phyloP scores from a whole-genome alignment of 2,797 vertebrate species.

The Astyanax mexicanus region DNA sequence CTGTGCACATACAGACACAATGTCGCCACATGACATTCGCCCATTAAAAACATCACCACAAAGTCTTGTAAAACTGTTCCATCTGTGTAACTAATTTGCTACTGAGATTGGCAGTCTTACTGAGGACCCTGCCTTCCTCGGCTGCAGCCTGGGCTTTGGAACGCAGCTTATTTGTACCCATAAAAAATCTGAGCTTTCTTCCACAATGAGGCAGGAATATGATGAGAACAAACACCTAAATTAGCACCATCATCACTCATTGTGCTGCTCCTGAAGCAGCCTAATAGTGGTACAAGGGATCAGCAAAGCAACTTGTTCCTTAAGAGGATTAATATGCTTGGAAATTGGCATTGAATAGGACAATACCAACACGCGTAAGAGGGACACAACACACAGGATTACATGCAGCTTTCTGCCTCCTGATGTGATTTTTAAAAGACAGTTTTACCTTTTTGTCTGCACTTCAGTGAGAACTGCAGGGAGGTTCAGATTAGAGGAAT shows the following conservation, averaged over 20 bases:
- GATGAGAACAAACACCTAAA: not conserved
- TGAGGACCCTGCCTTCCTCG: too few relatives aligned
- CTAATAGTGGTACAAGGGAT: slow-evolving; percentile 32
- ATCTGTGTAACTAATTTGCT: too few relatives aligned
- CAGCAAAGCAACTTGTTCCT: slow-evolving; percentile 58
- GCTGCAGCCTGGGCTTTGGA: too few relatives aligned
- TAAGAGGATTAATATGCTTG: slow-evolving; percentile 68
- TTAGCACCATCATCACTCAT: not conserved
- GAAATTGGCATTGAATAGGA: slow-evolving; percentile 59
- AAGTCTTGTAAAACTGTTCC: too few relatives aligned
- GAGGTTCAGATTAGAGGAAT: slow-evolving; percentile 75
- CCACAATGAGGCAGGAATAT: not conserved
- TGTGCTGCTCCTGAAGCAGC: slow-evolving; percentile 35
- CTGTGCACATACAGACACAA: too few relatives aligned
- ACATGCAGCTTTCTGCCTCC: slow-evolving; percentile 72
- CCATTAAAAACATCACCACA: too few relatives aligned
- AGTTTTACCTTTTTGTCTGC: slow-evolving; percentile 76
- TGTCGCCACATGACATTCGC: too few relatives aligned
- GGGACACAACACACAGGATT: slow-evolving; percentile 72
- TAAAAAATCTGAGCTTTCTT: not conserved
- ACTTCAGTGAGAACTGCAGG: slow-evolving; percentile 66
- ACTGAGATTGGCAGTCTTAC: too few relatives aligned
- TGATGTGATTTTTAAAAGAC: slow-evolving; percentile 77
- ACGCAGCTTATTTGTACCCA: not conserved
- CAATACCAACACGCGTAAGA: slow-evolving; percentile 64